Conservation (phyloP, 1,140 invertebrate species). For the Saccostrea glomerata region DNA sequence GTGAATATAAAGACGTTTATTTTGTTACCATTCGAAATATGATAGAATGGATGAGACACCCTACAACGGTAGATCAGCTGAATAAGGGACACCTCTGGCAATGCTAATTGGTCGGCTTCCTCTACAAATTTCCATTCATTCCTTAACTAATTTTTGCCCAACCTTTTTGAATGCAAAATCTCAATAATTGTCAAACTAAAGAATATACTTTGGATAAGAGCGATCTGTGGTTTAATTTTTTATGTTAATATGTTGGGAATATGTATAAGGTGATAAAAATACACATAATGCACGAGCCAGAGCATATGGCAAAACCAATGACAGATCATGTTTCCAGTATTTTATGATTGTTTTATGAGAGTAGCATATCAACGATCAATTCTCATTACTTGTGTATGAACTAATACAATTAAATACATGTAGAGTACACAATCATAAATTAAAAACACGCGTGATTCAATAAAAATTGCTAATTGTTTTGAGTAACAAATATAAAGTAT, state of each 20-base stretch:
- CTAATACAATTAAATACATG: not conserved
- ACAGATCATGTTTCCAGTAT: slow-evolving; percentile 25
- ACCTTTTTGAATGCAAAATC: not conserved
- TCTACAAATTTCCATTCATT: slow-evolving; percentile 14
- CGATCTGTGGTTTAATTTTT: not conserved
- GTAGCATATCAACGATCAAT: slow-evolving; percentile 23
- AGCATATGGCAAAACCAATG: not conserved
- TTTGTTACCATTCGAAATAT: slow-evolving; percentile 56
- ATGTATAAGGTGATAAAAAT: not conserved
- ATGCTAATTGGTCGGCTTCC: not conserved
- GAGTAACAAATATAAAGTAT: not conserved
- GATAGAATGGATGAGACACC: slow-evolving; percentile 62
- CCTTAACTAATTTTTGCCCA: not conserved
- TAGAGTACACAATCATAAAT: not conserved
- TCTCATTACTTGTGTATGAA: not conserved
- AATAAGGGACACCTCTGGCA: not conserved
- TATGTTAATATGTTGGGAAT: not conserved
- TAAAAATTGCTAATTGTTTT: not conserved
- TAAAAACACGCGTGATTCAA: not conserved
- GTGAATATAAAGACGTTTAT: slow-evolving; percentile 58
- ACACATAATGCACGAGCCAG: not conserved
- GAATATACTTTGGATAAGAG: not conserved
- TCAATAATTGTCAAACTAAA: not conserved
- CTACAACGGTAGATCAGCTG: slow-evolving; percentile 46
- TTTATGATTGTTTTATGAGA: not conserved